A percentile compares a stretch with the other conserved stretches of the same genome.
Evolutionary conservation across 2,113 vertebrate genomes (phyloP).

Genomic region (Corydoras sp.): DNA sequence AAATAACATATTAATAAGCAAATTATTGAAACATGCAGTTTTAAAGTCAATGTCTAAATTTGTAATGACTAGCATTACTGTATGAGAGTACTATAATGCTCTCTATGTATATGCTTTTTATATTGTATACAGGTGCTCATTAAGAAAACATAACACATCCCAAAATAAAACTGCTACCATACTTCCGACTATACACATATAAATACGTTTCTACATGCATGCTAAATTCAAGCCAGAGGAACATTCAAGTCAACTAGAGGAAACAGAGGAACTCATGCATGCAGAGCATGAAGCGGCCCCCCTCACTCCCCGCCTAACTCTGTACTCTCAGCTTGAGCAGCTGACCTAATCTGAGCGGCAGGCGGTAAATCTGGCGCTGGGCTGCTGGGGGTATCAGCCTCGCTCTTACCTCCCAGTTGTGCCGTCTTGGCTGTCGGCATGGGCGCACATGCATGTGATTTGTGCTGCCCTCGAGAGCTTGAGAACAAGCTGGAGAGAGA

Average conservation of each 20-base stretch:
- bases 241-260: slow-evolving; percentile 15
- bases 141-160: no score
- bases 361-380: slow-evolving; percentile 29
- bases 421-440: slow-evolving; percentile 22
- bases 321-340: slow-evolving; percentile 29
- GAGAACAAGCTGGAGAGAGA: background rate
- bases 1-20: no score
- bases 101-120: no score
- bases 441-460: slow-evolving; percentile 39
- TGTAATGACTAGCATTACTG: no score
- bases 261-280: slow-evolving; percentile 18
- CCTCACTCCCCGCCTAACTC: slow-evolving; percentile 11
- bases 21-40: no score
- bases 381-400: slow-evolving; percentile 27
- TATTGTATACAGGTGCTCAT: no score
- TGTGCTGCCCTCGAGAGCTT: slow-evolving; percentile 28
- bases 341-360: slow-evolving; percentile 38
- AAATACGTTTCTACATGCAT: background rate
- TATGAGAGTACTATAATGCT: no score
- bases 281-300: background rate
- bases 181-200: no score
- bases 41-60: no score
- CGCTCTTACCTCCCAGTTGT: slow-evolving; percentile 22
- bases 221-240: slow-evolving; percentile 1
- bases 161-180: no score